phyloP scores from a whole-genome alignment of 37 sponge, comb jelly and placozoan genomes.

The Crambe crambe region DNA sequence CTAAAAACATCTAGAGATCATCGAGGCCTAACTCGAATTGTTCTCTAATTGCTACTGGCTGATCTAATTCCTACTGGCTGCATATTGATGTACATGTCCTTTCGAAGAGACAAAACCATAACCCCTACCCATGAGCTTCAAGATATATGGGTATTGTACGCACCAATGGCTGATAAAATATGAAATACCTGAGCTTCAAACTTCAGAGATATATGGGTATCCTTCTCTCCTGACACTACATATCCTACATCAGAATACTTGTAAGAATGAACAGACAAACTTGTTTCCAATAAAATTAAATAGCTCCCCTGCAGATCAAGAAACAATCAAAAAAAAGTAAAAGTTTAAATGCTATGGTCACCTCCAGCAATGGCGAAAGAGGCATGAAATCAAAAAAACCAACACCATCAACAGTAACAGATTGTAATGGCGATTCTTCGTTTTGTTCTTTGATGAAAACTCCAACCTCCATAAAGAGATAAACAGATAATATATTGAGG shows the following conservation, averaged over 20 bases:
- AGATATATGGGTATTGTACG: too few relatives aligned
- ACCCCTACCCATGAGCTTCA: too few relatives aligned
- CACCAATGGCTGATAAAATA: too few relatives aligned
- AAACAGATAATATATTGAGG: background rate
- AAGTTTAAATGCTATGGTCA: background rate
- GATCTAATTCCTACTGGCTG: too few relatives aligned
- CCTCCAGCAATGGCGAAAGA: background rate
- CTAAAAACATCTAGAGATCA: too few relatives aligned
- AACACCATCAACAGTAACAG: constrained; percentile 8
- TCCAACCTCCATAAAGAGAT: background rate
- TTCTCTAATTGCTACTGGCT: too few relatives aligned
- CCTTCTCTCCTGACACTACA: constrained; percentile 13
- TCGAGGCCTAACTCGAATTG: too few relatives aligned
- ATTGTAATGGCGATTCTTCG: background rate
- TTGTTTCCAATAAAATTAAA: constrained; percentile 31
- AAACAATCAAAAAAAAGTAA: background rate
- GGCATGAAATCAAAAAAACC: constrained; percentile 51
- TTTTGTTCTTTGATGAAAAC: constrained; percentile 6
- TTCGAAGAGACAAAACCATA: too few relatives aligned
- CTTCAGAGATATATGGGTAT: constrained; percentile 30
- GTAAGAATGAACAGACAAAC: constrained; percentile 27
- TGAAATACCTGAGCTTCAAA: constrained; percentile 50
- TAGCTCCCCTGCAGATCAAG: constrained; percentile 5
- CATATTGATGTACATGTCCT: too few relatives aligned
- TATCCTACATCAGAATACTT: constrained; percentile 1